phyloP scores from a whole-genome alignment of 2,888 invertebrate species.

The Harmothoe impar region DNA sequence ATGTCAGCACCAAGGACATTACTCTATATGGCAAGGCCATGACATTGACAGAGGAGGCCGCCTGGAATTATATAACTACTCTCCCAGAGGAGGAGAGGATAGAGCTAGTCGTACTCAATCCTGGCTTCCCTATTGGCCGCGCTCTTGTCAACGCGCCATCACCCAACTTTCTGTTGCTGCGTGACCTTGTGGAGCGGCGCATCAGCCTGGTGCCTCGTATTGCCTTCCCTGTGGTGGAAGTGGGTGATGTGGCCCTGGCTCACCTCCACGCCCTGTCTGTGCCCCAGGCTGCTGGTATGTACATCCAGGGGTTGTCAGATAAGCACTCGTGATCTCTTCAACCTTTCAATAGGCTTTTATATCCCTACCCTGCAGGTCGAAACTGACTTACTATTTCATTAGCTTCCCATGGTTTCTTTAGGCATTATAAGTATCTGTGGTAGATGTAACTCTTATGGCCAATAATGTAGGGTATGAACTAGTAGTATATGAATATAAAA shows the following conservation, averaged over 20 bases:
- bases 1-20: slow-evolving; percentile 4
- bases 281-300: background rate
- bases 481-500: too few species aligned
- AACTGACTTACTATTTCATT: too few species aligned
- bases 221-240: slow-evolving; percentile 45
- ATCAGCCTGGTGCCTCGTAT: slow-evolving; percentile 26
- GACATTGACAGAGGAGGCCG: slow-evolving; percentile 26
- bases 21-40: slow-evolving; percentile 51
- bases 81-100: slow-evolving; percentile 50
- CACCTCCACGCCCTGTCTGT: slow-evolving; percentile 43
- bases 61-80: slow-evolving; percentile 30
- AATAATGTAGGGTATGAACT: too few species aligned
- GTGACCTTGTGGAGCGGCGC: slow-evolving; percentile 3
- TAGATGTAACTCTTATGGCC: too few species aligned
- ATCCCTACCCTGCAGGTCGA: too few species aligned
- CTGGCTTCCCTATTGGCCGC: slow-evolving; percentile 35
- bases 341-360: too few species aligned
- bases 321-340: too few species aligned
- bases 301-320: too few species aligned
- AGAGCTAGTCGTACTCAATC: slow-evolving; percentile 44
- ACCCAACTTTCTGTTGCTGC: slow-evolving; percentile 33
- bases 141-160: background rate
- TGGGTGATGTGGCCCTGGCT: slow-evolving; percentile 31
- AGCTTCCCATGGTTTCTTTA: too few species aligned
- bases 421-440: too few species aligned